phyloP scores from a whole-genome alignment of 2,113 vertebrate genomes.

The Crotophaga sulcirostris region DNA sequence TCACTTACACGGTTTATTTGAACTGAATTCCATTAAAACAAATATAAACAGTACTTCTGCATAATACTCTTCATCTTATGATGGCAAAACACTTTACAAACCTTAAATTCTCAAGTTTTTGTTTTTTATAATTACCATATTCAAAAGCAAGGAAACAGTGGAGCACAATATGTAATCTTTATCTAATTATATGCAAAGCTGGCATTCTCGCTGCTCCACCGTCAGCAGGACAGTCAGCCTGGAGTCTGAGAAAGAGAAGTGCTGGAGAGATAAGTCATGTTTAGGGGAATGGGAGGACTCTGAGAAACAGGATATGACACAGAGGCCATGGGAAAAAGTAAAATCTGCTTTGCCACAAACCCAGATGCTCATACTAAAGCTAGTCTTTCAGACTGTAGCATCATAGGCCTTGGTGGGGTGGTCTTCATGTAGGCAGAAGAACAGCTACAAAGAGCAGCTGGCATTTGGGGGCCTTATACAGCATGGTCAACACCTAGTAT shows the following conservation, averaged over 20 bases:
- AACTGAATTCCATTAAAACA: background rate
- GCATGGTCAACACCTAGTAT: background rate
- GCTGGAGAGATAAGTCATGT: slow-evolving; percentile 52
- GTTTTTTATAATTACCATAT: background rate
- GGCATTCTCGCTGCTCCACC: background rate
- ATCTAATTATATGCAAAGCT: background rate
- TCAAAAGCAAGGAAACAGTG: background rate
- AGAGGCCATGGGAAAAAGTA: slow-evolving; percentile 55
- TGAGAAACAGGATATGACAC: slow-evolving; percentile 63
- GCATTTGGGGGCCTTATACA: background rate
- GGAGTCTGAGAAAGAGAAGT: slow-evolving; percentile 30
- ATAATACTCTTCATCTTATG: background rate
- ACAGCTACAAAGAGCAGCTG: background rate
- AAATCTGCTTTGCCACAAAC: background rate
- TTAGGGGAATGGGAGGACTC: slow-evolving; percentile 34
- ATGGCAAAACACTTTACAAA: background rate
- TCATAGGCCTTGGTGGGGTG: background rate
- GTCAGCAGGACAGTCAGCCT: background rate
- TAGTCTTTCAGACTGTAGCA: background rate
- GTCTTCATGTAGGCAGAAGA: background rate
- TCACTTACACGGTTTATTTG: slow-evolving; percentile 4
- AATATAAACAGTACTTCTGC: background rate
- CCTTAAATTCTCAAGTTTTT: background rate
- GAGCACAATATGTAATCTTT: background rate
- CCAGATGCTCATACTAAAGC: background rate